These are phyloP conservation scores for Halcyon senegalensis DNA, from an alignment of 2,113 vertebrate species.

Conservation along the genomic window DNA sequence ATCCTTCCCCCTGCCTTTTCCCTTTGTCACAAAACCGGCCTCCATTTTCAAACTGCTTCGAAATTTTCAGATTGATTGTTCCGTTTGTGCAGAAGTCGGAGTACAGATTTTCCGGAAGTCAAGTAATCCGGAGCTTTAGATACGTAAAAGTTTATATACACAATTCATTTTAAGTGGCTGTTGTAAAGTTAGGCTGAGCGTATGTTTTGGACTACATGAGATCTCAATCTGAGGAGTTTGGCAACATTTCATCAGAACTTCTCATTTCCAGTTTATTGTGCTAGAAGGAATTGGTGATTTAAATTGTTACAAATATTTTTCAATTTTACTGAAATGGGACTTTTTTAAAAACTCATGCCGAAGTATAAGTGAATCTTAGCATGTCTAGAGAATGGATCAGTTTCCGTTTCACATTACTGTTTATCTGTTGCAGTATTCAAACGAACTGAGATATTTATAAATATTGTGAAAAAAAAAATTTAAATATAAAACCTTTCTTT, in stretches of 20 bases:
- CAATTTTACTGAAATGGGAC: background rate
- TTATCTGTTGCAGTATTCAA: background rate
- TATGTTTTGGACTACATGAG: accelerated
- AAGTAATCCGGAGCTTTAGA: accelerated
- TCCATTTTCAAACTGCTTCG: background rate
- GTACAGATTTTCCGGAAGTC: background rate
- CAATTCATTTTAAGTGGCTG: background rate
- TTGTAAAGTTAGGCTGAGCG: background rate
- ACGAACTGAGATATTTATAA: background rate
- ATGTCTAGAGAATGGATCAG: background rate
- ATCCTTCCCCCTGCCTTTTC: accelerated
- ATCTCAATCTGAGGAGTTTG: background rate
- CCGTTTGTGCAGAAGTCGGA: background rate
- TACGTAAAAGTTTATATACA: accelerated
- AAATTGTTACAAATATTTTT: background rate
- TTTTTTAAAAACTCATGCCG: background rate
- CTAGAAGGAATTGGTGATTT: background rate
- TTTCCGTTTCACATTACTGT: background rate
- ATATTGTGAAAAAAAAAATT: background rate
- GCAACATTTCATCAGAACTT: background rate
- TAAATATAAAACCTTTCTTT: background rate
- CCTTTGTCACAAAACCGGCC: accelerated
- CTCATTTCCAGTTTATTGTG: background rate
- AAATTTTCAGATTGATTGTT: background rate
- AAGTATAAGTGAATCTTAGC: background rate